phyloP scores from a whole-genome alignment of 2,797 vertebrate species.

The Phalloptychus januarius region DNA sequence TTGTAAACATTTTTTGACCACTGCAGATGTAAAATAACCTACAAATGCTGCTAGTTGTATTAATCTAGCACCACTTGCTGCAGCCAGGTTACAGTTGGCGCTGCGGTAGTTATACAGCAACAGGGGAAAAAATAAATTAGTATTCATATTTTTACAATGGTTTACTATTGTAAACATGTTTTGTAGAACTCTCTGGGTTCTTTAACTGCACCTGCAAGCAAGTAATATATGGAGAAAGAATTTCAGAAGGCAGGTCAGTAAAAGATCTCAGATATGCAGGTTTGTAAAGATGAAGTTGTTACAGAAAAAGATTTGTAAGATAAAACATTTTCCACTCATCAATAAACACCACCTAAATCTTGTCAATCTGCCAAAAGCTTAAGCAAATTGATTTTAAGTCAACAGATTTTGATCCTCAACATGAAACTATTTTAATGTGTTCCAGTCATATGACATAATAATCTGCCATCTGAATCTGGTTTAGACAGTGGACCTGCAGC shows the following conservation, averaged over 20 bases:
- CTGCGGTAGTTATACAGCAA: not conserved
- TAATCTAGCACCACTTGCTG: not conserved
- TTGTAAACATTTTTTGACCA: not conserved
- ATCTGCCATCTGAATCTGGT: constrained; percentile 35
- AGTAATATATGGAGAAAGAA: not conserved
- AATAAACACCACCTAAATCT: constrained; percentile 58
- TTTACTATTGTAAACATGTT: not conserved
- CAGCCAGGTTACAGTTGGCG: not conserved
- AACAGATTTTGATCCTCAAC: constrained; percentile 57
- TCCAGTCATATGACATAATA: constrained; percentile 52
- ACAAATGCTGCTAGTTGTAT: not conserved
- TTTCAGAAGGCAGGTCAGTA: not conserved
- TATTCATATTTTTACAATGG: not conserved
- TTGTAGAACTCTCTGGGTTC: not conserved
- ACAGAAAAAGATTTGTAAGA: not conserved
- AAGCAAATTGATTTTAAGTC: constrained; percentile 47
- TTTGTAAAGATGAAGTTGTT: not conserved
- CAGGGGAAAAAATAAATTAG: not conserved
- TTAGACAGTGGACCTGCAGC: not conserved
- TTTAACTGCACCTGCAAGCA: not conserved
- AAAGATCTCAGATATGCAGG: not conserved
- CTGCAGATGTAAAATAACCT: not conserved
- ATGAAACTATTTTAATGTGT: constrained; percentile 73
- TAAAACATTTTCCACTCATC: constrained; percentile 51
- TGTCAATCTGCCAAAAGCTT: constrained; percentile 75